phyloP scores from a whole-genome alignment of 2,797 vertebrate genomes.

The Miichthys miiuy region DNA sequence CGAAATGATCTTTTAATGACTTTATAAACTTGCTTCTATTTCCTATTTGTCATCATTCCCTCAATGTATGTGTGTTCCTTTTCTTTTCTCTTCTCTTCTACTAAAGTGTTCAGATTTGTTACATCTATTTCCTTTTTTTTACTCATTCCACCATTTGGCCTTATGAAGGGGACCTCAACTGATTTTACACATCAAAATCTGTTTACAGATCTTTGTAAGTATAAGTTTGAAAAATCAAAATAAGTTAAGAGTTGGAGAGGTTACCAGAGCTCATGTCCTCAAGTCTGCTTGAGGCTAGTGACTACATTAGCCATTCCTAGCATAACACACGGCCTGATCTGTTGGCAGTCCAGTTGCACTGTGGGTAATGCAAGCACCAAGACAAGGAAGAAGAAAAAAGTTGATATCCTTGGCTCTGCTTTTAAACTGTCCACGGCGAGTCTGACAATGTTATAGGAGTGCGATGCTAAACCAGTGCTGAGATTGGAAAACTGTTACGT shows the following conservation, averaged over 20 bases:
- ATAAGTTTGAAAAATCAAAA: neutral
- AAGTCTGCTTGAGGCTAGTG: neutral
- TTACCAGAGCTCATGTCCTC: neutral
- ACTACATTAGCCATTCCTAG: neutral
- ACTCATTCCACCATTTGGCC: constrained; percentile 15
- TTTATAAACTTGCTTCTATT: neutral
- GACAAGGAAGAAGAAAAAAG: neutral
- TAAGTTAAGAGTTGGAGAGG: neutral
- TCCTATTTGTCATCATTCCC: constrained; percentile 13
- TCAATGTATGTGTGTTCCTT: constrained; percentile 1
- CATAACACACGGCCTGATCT: neutral
- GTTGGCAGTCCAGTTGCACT: neutral
- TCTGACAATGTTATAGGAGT: neutral
- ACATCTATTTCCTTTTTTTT: constrained; percentile 11
- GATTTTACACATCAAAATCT: constrained; percentile 12
- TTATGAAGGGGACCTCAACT: constrained; percentile 5
- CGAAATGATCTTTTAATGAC: neutral
- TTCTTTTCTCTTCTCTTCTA: neutral
- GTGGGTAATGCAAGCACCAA: constrained; percentile 13
- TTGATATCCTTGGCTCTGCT: neutral
- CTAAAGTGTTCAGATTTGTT: neutral
- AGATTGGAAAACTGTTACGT: neutral
- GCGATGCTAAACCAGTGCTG: neutral
- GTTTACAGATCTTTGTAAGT: neutral
- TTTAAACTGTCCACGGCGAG: neutral